Evolutionary conservation across 1,140 invertebrate species (phyloP), one percentile per base, ranked within the genome.

Genomic region (Rhizoglyphus robini): DNA sequence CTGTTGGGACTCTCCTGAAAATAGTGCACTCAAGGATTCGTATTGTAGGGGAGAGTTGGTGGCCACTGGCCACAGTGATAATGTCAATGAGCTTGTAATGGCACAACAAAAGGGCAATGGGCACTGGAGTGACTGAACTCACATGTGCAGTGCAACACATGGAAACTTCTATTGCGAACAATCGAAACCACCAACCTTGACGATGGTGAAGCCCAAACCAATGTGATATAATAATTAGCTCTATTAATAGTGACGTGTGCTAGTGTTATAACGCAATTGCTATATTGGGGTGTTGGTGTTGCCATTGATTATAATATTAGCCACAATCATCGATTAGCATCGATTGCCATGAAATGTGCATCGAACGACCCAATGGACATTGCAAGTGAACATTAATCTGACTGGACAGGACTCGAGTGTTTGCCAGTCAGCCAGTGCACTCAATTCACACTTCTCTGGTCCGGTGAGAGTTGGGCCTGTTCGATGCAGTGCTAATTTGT

Each of bases 51-150:
- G 18, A 11, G 36, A 41, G 8, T 41, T 41, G 36, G 36, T 18
- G 36, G 8, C 36, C 51, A 32, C 8, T 8, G 20, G 8, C 8
- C 8, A 11, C 8, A 32, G 8, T 27, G 8, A 23, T 11, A 23
- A 54, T 54, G 51, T 54, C 51, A 54, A 54, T 54, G 51, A 54
- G 51, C 51, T 32, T 25, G 20, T 32, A 5, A 54, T 54, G 15
- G 23, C 8, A 32, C 23, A 54, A 8, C 8, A 41, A 41, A 41
- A 11, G 8, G 36, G n/a, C n/a, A n/a, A n/a, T n/a, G n/a, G n/a
- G n/a, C n/a, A n/a, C n/a, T n/a, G n/a, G n/a, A n/a, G n/a, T n/a
- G n/a, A n/a, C n/a, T n/a, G n/a, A n/a, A n/a, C n/a, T n/a, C n/a
- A n/a, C n/a, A n/a, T n/a, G n/a, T n/a, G n/a, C n/a, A n/a, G n/a